Base-by-base conservation (phyloP, 2,888 invertebrate genomes). In the Hesperia comma region DNA sequence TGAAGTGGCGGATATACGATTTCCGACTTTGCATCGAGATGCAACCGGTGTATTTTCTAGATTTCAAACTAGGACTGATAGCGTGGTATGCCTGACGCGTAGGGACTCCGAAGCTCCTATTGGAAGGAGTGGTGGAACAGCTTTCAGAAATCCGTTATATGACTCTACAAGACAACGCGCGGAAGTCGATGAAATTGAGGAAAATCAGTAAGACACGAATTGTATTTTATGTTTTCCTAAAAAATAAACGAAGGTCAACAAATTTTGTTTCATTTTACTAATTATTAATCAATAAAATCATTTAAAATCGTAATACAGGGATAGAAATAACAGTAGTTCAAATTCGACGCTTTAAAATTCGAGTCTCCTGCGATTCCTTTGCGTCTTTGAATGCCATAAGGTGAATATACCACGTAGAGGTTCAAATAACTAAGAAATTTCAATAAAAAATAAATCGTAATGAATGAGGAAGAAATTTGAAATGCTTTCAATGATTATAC, bases 61-160 rank as follows among this genome's bases (percentile, higher is more conserved):
- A 63, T 84, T 86, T 46, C 82, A 87, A 54, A 78, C 82, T 19
- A 81, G 92, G 58, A 85, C 88, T 6, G 92, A 92, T 1, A 92
- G 92, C 73, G 80, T 90, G 0, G 86, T 92, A 7, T 89, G 90
- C 26, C 73, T 92, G 70, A 88, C 91, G 0, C 72, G 91, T 62
- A 81, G 89, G 61, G 90, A 89, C 70, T 92, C 92, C 3, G 75
- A 76, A 0, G 75, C 79, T 0, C 81, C 76, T 1, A 70, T 81
- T 46, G 74, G 77, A 6, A 70, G 74, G 7, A 67, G 78, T 6
- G 74, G 72, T 5, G 77, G 81, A 40, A 83, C 86, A 0, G 86
- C 88, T 0, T 92, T 92, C 68, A 87, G 88, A 26, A 92, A 92
- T 75, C 92, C 92, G 0, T 69, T 92, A 72, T 92, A 91, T 72